A percentile compares a stretch with the other conserved stretches of the same genome.
These are phyloP conservation scores for Euzetes globulus DNA, from an alignment of 2,888 invertebrate species.

Conservation along the genomic window DNA sequence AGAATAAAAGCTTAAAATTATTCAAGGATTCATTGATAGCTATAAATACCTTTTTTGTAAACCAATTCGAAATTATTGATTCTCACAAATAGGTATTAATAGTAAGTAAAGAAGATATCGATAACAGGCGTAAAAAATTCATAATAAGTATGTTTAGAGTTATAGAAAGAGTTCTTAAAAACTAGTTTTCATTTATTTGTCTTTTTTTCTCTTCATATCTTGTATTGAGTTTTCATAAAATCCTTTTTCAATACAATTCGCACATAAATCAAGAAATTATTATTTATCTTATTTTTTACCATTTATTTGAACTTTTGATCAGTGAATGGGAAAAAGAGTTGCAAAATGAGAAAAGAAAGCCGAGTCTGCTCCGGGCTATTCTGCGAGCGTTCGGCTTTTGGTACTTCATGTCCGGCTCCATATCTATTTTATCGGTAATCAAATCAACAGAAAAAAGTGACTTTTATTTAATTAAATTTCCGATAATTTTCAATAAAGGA, in stretches of 20 bases:
- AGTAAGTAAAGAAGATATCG: background rate
- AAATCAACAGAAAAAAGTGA: background rate
- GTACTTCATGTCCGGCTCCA: slow-evolving; percentile 34
- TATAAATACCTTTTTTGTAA: background rate
- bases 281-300: background rate
- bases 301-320: background rate
- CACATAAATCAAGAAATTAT: background rate
- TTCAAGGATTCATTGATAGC: background rate
- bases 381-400: slow-evolving; percentile 35
- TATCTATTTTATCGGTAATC: slow-evolving; percentile 31
- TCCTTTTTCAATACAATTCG: background rate
- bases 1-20: no score
- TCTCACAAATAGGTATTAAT: background rate
- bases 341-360: slow-evolving; percentile 27
- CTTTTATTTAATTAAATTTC: background rate
- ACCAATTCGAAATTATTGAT: background rate
- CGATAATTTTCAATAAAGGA: slow-evolving; percentile 16
- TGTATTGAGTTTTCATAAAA: no score
- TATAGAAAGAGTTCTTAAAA: background rate
- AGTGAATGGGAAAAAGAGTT: slow-evolving; percentile 42
- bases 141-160: background rate
- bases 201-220: background rate
- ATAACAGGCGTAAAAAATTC: background rate
- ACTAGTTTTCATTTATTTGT: background rate
- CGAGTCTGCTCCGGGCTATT: slow-evolving; percentile 33